Conservation (phyloP, 23 tunicate genomes). For the Trididemnum miniatum region DNA sequence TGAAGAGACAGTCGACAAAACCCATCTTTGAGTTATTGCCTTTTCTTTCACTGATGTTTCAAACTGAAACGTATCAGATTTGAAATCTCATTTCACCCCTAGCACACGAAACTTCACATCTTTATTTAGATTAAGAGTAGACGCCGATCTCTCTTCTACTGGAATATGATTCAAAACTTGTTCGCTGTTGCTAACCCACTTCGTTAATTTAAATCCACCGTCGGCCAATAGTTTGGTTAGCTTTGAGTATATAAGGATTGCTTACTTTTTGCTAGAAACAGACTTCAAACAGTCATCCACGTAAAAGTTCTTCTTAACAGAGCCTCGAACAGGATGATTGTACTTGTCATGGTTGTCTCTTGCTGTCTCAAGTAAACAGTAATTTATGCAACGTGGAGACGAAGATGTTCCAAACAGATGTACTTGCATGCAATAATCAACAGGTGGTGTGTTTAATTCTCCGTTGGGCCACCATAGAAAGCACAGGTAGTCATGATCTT, state of each 20-base stretch:
- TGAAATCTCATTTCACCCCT: background rate
- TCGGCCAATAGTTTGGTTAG: background rate
- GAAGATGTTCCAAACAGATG: background rate
- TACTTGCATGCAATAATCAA: background rate
- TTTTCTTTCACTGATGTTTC: background rate
- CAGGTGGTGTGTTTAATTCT: background rate
- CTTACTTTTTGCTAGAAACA: background rate
- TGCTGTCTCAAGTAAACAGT: background rate
- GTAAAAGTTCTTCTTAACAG: background rate
- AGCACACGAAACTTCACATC: background rate
- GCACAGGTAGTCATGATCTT: background rate
- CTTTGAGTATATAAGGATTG: background rate
- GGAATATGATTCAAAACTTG: background rate
- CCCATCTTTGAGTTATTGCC: background rate
- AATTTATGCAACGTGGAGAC: background rate
- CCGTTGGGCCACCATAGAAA: slow-evolving; percentile 18
- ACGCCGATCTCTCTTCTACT: background rate
- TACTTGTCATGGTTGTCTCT: background rate
- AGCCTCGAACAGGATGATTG: background rate
- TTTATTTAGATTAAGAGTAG: background rate
- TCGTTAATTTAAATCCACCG: background rate
- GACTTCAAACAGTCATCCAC: slow-evolving; percentile 1
- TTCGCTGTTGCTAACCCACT: background rate
- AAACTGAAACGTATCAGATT: background rate
- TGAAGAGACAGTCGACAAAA: background rate